Evolutionary conservation across 2,888 invertebrate species (phyloP).

Genomic region (Drosophila nigricruria): DNA sequence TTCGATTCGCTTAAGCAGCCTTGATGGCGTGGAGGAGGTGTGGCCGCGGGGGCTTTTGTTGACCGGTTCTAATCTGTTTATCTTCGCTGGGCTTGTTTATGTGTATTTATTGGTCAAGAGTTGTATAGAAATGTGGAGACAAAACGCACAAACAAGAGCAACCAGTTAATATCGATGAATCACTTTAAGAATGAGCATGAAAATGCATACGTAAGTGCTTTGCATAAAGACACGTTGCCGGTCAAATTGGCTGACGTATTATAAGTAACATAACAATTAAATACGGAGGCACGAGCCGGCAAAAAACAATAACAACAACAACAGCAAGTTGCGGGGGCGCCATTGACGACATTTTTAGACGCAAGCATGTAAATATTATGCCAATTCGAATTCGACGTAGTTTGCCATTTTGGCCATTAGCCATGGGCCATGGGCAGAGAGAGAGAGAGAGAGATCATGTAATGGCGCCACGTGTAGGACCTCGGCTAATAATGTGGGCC

Average conservation of each 20-base stretch:
- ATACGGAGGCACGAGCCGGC: slow-evolving; percentile 53
- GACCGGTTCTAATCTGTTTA: slow-evolving; percentile 61
- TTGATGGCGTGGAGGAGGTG: slow-evolving; percentile 36
- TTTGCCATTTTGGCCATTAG: slow-evolving; percentile 52
- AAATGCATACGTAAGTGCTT: slow-evolving; percentile 40
- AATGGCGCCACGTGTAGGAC: slow-evolving; percentile 50
- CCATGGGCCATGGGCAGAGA: slow-evolving; percentile 28
- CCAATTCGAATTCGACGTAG: slow-evolving; percentile 49
- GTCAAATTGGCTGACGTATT: slow-evolving; percentile 64
- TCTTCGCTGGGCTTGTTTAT: slow-evolving; percentile 42
- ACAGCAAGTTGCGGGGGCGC: slow-evolving; percentile 53
- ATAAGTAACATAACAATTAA: slow-evolving; percentile 51
- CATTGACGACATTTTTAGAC: slow-evolving; percentile 53
- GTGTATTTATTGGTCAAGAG: slow-evolving; percentile 56
- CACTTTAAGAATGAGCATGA: slow-evolving; percentile 2
- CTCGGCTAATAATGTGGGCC: slow-evolving; percentile 34
- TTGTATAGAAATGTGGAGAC: slow-evolving; percentile 36
- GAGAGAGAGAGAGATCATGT: slow-evolving; percentile 37
- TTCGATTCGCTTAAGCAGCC: slow-evolving; percentile 46
- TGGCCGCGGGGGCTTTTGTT: slow-evolving; percentile 28
- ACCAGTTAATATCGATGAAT: slow-evolving; percentile 37
- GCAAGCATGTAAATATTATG: slow-evolving; percentile 53
- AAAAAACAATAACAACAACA: slow-evolving; percentile 6
- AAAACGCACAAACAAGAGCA: slow-evolving; percentile 13
- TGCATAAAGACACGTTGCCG: slow-evolving; percentile 70